Percentiles rank a stretch among this genome's conserved stretches.
phyloP scores from a whole-genome alignment of 2,888 invertebrate species.

The Hesperia comma region DNA sequence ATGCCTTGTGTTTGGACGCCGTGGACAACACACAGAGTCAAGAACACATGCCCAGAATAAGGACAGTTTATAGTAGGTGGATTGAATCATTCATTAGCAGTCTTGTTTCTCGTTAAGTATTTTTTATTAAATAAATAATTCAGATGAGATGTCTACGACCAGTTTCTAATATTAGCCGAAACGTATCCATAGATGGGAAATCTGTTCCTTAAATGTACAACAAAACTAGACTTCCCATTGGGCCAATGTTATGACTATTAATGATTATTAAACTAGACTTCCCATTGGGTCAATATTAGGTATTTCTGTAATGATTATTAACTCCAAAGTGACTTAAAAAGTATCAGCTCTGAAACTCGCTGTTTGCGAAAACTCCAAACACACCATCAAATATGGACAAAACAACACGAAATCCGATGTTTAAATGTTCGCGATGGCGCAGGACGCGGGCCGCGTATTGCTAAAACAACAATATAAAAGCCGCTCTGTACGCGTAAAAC shows the following conservation, averaged over 20 bases:
- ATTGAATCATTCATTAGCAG: too few relatives aligned
- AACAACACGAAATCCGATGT: slow-evolving; percentile 9
- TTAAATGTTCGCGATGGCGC: slow-evolving; percentile 19
- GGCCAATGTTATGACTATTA: neutral
- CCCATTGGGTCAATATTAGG: neutral
- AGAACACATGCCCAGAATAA: too few relatives aligned
- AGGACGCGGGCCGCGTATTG: slow-evolving; percentile 10
- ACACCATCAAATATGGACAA: neutral
- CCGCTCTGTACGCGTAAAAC: slow-evolving; percentile 24
- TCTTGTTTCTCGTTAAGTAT: too few relatives aligned
- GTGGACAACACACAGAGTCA: too few relatives aligned
- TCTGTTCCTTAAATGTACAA: too few relatives aligned
- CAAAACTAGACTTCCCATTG: too few relatives aligned
- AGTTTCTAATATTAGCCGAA: too few relatives aligned
- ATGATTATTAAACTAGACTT: neutral
- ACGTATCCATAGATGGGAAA: too few relatives aligned
- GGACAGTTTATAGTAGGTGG: too few relatives aligned
- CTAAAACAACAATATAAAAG: slow-evolving; percentile 21
- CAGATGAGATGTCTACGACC: too few relatives aligned
- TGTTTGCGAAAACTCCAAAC: slow-evolving; percentile 9
- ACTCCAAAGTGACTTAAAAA: neutral
- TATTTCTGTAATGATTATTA: neutral
- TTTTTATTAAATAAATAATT: too few relatives aligned
- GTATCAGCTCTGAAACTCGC: neutral
- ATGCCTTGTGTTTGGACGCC: too few relatives aligned